Evolutionary conservation across 2,797 vertebrate genomes (phyloP).

Genomic region (Corythornis leucogaster): DNA sequence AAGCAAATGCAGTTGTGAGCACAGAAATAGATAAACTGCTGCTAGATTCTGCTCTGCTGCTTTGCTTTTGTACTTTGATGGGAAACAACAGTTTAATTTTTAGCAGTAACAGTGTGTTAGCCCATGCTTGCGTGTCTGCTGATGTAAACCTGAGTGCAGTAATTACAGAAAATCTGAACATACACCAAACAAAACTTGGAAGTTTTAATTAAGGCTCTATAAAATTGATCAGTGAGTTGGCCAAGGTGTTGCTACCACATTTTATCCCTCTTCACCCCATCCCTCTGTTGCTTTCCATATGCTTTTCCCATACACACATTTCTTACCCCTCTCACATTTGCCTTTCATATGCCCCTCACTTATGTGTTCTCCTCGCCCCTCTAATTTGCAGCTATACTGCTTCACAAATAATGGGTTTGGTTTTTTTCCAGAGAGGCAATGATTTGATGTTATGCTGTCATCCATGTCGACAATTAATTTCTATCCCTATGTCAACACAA

Average conservation of each 20-base stretch:
- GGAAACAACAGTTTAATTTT: slow-evolving; percentile 16
- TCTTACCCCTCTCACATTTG: not conserved
- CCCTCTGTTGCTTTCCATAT: not conserved
- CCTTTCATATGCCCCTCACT: slow-evolving; percentile 45
- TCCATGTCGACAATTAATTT: slow-evolving; percentile 38
- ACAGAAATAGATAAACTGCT: slow-evolving; percentile 26
- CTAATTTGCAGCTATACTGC: slow-evolving; percentile 34
- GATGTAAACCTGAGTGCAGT: not conserved
- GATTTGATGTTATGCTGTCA: slow-evolving; percentile 39
- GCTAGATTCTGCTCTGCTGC: not conserved
- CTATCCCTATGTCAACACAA: slow-evolving; percentile 4
- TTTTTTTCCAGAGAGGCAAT: slow-evolving; percentile 22
- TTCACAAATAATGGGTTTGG: slow-evolving; percentile 40
- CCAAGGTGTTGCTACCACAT: not conserved
- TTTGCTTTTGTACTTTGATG: slow-evolving; percentile 30
- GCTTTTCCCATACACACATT: not conserved
- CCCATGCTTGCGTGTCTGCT: not conserved
- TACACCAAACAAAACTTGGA: not conserved
- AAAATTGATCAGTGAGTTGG: not conserved
- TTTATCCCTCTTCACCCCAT: not conserved
- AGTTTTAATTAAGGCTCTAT: not conserved
- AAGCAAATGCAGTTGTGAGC: not conserved
- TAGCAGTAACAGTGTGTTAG: not conserved
- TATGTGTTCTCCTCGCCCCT: slow-evolving; percentile 14
- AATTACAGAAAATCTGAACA: slow-evolving; percentile 5